Evolutionary conservation across 23 tunicate species (phyloP), one percentile per base, ranked within the genome.

Genomic region (Corella eumyota): DNA sequence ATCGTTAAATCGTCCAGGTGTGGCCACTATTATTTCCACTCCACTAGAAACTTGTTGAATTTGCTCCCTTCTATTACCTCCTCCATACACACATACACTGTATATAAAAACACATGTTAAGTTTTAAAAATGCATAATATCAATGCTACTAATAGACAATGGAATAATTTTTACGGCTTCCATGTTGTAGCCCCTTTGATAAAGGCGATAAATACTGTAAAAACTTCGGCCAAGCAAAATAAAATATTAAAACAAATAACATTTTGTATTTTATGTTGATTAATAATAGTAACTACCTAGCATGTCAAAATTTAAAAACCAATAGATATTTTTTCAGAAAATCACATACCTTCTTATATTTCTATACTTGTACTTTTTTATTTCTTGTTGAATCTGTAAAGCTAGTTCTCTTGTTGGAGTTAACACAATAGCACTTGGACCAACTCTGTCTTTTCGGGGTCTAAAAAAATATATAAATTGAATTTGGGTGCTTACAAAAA

Each of bases 391-490:
- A 26, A 93, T 93, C 55, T 93, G 99, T 4, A 84, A 64, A 23
- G 99, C 99, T 32, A 93, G 73, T 66, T 93, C 99, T 36, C 99
- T 68, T 1, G 99, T 93, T 1, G 99, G 99, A 2, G 99, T 79
- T n/a, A 93, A 28, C 1, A 93, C 74, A 58, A 93, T 15, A 4
- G 75, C 90, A 36, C 77, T 67, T 38, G 95, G 95, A 6, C 90
- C 95, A 32, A 51, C 38, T 34, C 93, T 56, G 50, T 93, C 74
- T 6, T 32, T 48, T 7, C 96, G 70, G 6, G 96, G 90, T 19
- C 88, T 79, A 45, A 2, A 69, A 58, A 35, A n/a, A 17, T 11
- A 22, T 6, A 52, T 20, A 21, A 15, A 21, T 53, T 53, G 9
- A n/a, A 23, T 23, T 53, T 20, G 9, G 13, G 64, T 58, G 15